Base-by-base conservation (phyloP, 2,888 invertebrate genomes). In the Dasysyrphus tricinctus region DNA sequence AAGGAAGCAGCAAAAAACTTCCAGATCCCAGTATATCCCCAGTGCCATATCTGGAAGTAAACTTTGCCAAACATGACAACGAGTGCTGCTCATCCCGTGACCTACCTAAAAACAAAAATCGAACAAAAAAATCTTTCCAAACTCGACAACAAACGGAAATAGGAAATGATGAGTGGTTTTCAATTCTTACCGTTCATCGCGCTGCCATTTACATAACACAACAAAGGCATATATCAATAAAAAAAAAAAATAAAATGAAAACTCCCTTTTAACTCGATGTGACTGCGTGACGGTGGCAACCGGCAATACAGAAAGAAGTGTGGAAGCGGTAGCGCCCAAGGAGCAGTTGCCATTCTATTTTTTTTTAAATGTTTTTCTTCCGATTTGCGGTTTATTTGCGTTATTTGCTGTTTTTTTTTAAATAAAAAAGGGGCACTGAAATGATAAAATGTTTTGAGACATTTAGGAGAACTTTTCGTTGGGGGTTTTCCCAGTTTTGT, bases 121-220 rank as follows among this genome's bases (percentile, higher is more conserved):
- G 12, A n/a, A 44, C 44, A 47, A 65, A 34, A 16, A 34, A 9
- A 24, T 24, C 8, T 81, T 75, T 75, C 16, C 78, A 80, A 76
- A 72, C 49, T 59, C 14, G 72, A 79, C 77, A 78, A 85, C 73
- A 75, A 82, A 70, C 86, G 86, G 86, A 86, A 86, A 82, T 74
- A 82, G 86, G 86, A 86, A 86, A 78, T 69, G 78, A 75, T 82
- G 82, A 86, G 82, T 79, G 78, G 72, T 79, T 86, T 79, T 75
- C 86, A 86, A 82, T 82, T 86, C 86, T 79, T 86, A 75, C 86
- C 75, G 86, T 86, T 86, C 82, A 86, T 82, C 86, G 86, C 82
- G 70, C 75, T 82, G 75, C 82, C 75, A 86, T 86, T 86, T 86
- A 75, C 51, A 57, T 70, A 78, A 51, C 12, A 65, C 49, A 63